phyloP scores from a whole-genome alignment of 1,140 invertebrate genomes.

The Drosophila sechellia region DNA sequence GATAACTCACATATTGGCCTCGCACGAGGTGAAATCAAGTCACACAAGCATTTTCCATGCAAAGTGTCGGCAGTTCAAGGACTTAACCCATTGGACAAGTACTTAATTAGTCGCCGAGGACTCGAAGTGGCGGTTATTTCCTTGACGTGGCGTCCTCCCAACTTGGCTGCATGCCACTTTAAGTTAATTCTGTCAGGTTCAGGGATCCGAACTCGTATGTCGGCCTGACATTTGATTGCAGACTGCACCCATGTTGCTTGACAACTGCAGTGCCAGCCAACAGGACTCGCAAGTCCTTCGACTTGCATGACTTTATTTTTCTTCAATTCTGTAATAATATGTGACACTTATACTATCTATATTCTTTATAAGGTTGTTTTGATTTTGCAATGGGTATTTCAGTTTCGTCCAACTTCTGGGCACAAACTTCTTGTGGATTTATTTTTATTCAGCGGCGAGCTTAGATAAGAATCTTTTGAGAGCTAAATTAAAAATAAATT shows the following conservation, averaged over 20 bases:
- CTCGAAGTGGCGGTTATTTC: slow-evolving; percentile 9
- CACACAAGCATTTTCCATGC: slow-evolving; percentile 20
- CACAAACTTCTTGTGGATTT: too few relatives aligned
- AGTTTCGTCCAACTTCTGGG: too few relatives aligned
- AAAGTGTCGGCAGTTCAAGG: slow-evolving; percentile 22
- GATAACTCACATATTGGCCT: slow-evolving; percentile 18
- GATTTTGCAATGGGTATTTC: too few relatives aligned
- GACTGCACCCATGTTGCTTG: slow-evolving; percentile 33
- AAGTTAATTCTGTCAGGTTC: slow-evolving; percentile 35
- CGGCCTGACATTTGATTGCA: slow-evolving; percentile 13
- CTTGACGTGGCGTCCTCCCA: slow-evolving; percentile 1
- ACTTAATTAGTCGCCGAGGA: slow-evolving; percentile 46
- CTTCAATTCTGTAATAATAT: slow-evolving; percentile 13
- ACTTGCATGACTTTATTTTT: slow-evolving; percentile 20
- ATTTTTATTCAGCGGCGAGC: too few relatives aligned
- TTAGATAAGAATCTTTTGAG: too few relatives aligned
- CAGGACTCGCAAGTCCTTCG: background rate
- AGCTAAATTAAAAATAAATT: too few relatives aligned
- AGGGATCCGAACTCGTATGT: slow-evolving; percentile 11
- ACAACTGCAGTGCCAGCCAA: slow-evolving; percentile 31
- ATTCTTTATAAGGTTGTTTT: background rate
- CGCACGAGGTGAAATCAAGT: slow-evolving; percentile 24
- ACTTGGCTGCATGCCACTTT: slow-evolving; percentile 24
- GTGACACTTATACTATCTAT: background rate
- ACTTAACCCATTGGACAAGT: slow-evolving; percentile 16